A percentile compares a stretch with the other conserved stretches of the same genome.
phyloP scores from a whole-genome alignment of 64 coral and sea anemone species.

The Cladopsammia gracilis region DNA sequence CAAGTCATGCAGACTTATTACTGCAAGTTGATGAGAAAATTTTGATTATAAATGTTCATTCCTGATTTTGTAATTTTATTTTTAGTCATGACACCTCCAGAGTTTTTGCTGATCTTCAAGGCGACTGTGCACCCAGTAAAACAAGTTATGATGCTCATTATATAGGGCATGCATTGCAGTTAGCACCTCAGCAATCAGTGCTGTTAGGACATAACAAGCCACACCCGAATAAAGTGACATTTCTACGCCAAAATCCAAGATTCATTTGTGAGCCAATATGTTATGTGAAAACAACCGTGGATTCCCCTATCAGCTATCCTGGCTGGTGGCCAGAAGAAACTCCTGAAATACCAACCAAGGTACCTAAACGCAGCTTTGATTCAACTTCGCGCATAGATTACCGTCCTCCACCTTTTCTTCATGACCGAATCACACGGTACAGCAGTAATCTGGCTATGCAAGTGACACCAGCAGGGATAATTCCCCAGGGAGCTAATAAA shows the following conservation, averaged over 20 bases:
- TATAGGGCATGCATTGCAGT: slow-evolving; percentile 76
- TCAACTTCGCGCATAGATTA: slow-evolving; percentile 94
- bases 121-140: not conserved
- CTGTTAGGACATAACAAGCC: slow-evolving; percentile 89
- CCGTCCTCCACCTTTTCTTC: not conserved
- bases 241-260: slow-evolving; percentile 89
- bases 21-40: too few species aligned
- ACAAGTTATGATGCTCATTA: slow-evolving; percentile 91
- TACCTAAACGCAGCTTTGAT: slow-evolving; percentile 79
- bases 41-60: not conserved
- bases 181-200: slow-evolving; percentile 61
- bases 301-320: slow-evolving; percentile 3
- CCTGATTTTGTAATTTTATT: not conserved
- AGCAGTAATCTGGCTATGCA: slow-evolving; percentile 15
- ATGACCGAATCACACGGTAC: not conserved
- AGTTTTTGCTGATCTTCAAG: slow-evolving; percentile 82
- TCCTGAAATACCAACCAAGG: slow-evolving; percentile 60
- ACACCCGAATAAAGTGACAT: slow-evolving; percentile 90
- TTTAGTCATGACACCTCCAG: slow-evolving; percentile 78
- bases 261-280: slow-evolving; percentile 96
- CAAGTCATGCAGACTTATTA: too few species aligned
- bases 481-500: not conserved
- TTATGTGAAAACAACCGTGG: slow-evolving; percentile 75
- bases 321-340: slow-evolving; percentile 95
- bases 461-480: not conserved